Base-by-base conservation (phyloP, 92 coral and sea anemone species). In the Actinernus sp. region DNA sequence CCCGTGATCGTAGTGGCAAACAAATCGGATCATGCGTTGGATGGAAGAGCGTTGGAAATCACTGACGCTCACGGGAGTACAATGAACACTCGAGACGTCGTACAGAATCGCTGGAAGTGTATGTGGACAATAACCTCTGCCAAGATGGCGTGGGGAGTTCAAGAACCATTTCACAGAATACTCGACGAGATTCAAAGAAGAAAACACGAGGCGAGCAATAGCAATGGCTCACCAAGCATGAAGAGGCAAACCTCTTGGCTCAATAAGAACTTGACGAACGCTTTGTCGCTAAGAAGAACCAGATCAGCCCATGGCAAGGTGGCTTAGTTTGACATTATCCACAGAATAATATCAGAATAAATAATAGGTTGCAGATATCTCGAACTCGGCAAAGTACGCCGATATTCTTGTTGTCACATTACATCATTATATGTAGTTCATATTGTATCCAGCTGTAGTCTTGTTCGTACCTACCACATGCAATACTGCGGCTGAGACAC, bases 1-100 rank as follows among this genome's bases (percentile, higher is more conserved):
- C 92, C 97, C 0, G 93, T 90, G 6, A 64, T 86, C 60, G 97
- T 90, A 13, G 97, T 86, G 6, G 97, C 97, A n/a, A 90, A 81
- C 63, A 90, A 90, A 49, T 87, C 97, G 4, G 97, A 90, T 48
- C 67, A 71, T 13, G 78, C 73, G 1, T 23, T 86, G 22, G 92
- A 90, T 32, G 91, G 87, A 24, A 80, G 48, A 30, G 82, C 97
- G 0, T 33, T 86, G 18, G 83, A 85, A 23, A 65, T 71, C 28
- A 76, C 73, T 20, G 85, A 78, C 24, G 71, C 46, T 21, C 55
- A 61, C 39, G 97, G 92, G 29, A 48, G 23, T 49, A 20, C 48
- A 0, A 41, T 79, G 1, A 74, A 89, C 68, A 88, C 91, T 0
- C 74, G 82, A 21, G 69, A 49, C 11, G 81, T 88, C 1, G 91